A percentile compares a stretch with the other conserved stretches of the same genome.
phyloP scores from a whole-genome alignment of 2,888 invertebrate genomes.

The Acanthosepion pharaonis region DNA sequence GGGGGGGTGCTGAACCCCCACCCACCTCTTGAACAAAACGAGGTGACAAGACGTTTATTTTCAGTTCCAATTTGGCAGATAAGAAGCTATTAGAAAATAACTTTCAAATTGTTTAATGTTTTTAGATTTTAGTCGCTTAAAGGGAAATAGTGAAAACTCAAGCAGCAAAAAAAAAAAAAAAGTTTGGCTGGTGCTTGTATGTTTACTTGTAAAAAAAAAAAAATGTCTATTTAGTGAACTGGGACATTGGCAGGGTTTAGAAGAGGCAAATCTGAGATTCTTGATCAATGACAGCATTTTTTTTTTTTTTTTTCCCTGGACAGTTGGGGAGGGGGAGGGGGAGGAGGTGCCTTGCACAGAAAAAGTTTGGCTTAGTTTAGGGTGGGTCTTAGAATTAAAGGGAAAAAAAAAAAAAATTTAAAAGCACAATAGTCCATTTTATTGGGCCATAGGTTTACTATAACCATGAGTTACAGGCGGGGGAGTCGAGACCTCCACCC shows the following conservation, averaged over 20 bases:
- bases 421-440: not conserved
- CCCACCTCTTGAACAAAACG: not conserved
- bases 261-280: not conserved
- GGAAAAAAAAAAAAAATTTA: not conserved
- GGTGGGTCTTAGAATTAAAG: not conserved
- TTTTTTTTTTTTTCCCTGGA: not conserved
- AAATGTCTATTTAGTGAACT: constrained; percentile 12
- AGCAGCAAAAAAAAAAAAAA: not conserved
- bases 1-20: not conserved
- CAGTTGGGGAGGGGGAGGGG: not conserved
- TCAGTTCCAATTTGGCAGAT: not conserved
- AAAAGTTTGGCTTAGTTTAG: not conserved
- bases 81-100: too few species aligned
- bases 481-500: not conserved
- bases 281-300: not conserved
- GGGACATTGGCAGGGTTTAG: constrained; percentile 1
- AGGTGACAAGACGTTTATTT: not conserved
- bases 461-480: not conserved
- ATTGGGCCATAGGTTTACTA: not conserved
- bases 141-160: not conserved
- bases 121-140: not conserved
- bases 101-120: too few species aligned
- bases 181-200: not conserved
- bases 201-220: not conserved
- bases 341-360: not conserved